A percentile compares a stretch with the other conserved stretches of the same genome.
These are phyloP conservation scores for Neoascia interrupta DNA, from an alignment of 2,888 invertebrate genomes.

Conservation along the genomic window DNA sequence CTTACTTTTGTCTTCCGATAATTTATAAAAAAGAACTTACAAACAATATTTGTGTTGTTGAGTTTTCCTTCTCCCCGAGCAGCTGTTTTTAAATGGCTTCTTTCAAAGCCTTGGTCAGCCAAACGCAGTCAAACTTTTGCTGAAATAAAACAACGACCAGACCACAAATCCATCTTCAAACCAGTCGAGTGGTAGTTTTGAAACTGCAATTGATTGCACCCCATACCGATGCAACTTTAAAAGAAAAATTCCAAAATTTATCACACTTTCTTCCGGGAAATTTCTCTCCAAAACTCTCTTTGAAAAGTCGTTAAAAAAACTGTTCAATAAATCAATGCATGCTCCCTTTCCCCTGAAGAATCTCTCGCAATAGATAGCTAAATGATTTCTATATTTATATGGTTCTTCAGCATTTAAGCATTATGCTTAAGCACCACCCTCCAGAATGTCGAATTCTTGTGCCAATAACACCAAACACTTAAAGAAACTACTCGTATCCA, in stretches of 20 bases:
- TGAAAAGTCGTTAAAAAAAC: conserved; percentile 28
- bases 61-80: no score
- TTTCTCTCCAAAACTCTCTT: conserved; percentile 3
- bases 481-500: not conserved
- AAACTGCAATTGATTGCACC: no score
- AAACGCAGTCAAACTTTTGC: no score
- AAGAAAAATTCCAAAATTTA: not conserved
- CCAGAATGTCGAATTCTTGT: conserved; percentile 1
- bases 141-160: no score
- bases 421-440: conserved; percentile 1
- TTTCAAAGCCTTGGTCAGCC: no score
- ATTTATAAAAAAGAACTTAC: no score
- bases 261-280: not conserved
- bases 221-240: not conserved
- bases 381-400: conserved; percentile 44
- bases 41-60: no score
- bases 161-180: no score
- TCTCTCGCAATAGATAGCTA: conserved; percentile 46
- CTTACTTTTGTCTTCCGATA: no score
- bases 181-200: no score
- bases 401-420: not conserved
- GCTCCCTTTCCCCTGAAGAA: conserved; percentile 25
- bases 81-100: no score
- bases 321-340: conserved; percentile 41
- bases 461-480: conserved; percentile 33